Evolutionary conservation across 92 coral and sea anemone genomes (phyloP), one percentile per base, ranked within the genome.

Genomic region (Porites evermanni): DNA sequence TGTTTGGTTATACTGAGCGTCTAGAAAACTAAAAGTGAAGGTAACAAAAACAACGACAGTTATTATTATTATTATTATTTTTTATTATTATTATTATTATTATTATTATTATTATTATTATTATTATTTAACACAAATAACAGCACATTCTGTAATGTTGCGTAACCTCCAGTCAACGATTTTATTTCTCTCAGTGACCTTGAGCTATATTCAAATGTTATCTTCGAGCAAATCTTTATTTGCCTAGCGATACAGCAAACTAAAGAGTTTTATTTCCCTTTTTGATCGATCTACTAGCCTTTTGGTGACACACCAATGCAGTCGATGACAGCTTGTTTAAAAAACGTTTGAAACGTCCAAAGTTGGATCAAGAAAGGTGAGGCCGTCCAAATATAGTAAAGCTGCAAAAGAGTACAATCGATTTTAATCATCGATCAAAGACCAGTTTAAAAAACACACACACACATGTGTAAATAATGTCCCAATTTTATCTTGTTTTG

Each of bases 221-320:
- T 79, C 84, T 53, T 52, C 47, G 14, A 53, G 18, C 52, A 8
- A 70, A 81, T 80, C 77, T 81, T 54, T 81, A 70, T 70, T 54
- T 56, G 69, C 14, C 72, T n/a, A 64, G 20, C 59, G 60, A 79
- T 79, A 79, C 51, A 64, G 58, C 71, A 20, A 64, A 76, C 44
- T 79, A 72, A n/a, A 9, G 44, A 64, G 72, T 64, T 79, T 79
- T 68, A 59, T 77, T 59, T 64, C 47, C 80, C 23, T 0, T 16
- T 52, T 73, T 47, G 24, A 56, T 56, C 61, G 61, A 38, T 67
- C 50, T 11, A 67, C 47, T 47, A 8, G 38, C 12, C 14, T 23
- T 29, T 20, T 67, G 11, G 44, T 14, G 60, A 21, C 44, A n/a
- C 71, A 12, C 19, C 12, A 72, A 63, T 6, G 20, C 59, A 47